Evolutionary conservation across 2,888 invertebrate species (phyloP).

Genomic region (Drosophila melanosoma): DNA sequence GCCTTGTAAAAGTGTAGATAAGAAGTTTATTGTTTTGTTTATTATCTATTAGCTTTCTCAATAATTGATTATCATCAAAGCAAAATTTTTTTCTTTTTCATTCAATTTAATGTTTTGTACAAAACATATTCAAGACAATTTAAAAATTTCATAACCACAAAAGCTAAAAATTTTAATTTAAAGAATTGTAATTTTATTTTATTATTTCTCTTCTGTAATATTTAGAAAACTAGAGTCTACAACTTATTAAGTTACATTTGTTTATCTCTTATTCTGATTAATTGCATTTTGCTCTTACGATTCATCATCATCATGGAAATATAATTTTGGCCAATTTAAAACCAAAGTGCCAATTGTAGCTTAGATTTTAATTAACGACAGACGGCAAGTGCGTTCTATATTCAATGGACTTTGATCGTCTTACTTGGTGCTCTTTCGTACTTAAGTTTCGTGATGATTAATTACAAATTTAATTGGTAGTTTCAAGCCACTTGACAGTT

Average conservation of each 20-base stretch:
- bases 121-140: not conserved
- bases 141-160: not conserved
- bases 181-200: not conserved
- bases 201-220: not conserved
- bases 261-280: not conserved
- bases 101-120: not conserved
- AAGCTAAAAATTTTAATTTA: not conserved
- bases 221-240: not conserved
- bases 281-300: slow-evolving; percentile 10
- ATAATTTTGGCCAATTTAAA: slow-evolving; percentile 30
- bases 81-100: not conserved
- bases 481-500: slow-evolving; percentile 60
- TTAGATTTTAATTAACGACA: slow-evolving; percentile 67
- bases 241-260: not conserved
- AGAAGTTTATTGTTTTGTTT: not conserved
- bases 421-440: slow-evolving; percentile 18
- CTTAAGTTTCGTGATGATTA: slow-evolving; percentile 44
- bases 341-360: slow-evolving; percentile 43
- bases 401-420: slow-evolving; percentile 65
- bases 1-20: not conserved
- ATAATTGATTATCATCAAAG: not conserved
- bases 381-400: slow-evolving; percentile 39
- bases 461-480: slow-evolving; percentile 37
- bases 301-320: slow-evolving; percentile 35
- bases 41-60: not conserved